Evolutionary conservation across 2,113 vertebrate species (phyloP), one percentile per base, ranked within the genome.

Genomic region (Ascaphus truei): DNA sequence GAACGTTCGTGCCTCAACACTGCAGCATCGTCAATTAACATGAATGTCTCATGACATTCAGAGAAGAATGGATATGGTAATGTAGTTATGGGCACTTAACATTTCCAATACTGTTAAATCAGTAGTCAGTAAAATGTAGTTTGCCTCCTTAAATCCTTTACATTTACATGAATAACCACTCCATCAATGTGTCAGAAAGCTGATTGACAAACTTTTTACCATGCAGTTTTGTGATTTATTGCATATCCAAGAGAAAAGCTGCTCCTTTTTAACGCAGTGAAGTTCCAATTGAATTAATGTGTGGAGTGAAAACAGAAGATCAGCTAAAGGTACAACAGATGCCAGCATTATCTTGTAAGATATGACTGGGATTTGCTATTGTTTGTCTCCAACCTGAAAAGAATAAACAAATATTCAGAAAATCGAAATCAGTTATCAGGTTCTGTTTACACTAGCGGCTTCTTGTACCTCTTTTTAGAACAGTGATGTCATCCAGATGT

Each of bases 131-230:
- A 18, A 51, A 68, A 68, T 50, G 4, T 50, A 50, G 30, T 15
- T 27, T 39, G 65, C 65, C 53, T 47, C 23, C 31, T 48, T 59
- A 50, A 50, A 68, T 58, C 55, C 30, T 37, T 37, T 31, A 26
- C 39, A n/a, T n/a, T n/a, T n/a, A n/a, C 43, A 37, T 68, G 59
- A 68, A 68, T 68, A 59, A 34, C 22, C 41, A 50, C 55, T 27
- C 66, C 30, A 51, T 68, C 55, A 50, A 68, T 59, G 50, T 37
- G 55, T 58, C 55, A 45, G 39, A 57, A 27, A 58, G 39, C 39
- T 58, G 39, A 68, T 68, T 48, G 53, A 39, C 45, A 36, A 34
- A 10, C 25, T 13, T 57, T 33, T 25, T 12, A 6, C 39, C 7
- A 12, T 5, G 15, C 20, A 45, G 25, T 39, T 39, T 56, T 45